A percentile compares a stretch with the other conserved stretches of the same genome.
These are phyloP conservation scores for Ganaspis brasiliensis DNA, from an alignment of 2,888 invertebrate species.

Conservation along the genomic window DNA sequence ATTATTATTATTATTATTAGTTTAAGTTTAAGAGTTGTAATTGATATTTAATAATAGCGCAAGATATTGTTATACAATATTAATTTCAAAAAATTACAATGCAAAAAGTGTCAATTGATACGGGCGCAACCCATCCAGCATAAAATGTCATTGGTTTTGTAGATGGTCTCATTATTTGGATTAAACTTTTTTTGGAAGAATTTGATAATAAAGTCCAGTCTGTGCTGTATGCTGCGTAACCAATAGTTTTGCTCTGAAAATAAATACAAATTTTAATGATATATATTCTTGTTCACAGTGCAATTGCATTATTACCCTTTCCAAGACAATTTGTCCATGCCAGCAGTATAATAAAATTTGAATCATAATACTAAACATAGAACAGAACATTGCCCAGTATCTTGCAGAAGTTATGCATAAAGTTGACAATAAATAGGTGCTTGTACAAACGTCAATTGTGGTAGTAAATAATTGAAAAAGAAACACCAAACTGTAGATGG, in stretches of 20 bases:
- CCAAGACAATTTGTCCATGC: not conserved
- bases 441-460: not conserved
- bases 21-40: too few relatives aligned
- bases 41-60: too few relatives aligned
- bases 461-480: not conserved
- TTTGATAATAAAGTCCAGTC: not conserved
- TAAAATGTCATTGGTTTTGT: not conserved
- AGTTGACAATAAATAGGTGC: not conserved
- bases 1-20: too few relatives aligned
- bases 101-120: too few relatives aligned
- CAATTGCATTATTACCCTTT: not conserved
- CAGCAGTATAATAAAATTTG: not conserved
- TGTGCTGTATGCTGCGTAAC: not conserved
- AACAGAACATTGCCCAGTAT: not conserved
- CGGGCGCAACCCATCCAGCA: too few relatives aligned
- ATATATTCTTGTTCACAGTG: too few relatives aligned
- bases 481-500: not conserved
- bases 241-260: not conserved
- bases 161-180: not conserved
- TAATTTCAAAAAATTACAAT: too few relatives aligned
- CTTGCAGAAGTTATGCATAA: not conserved
- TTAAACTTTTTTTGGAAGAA: not conserved
- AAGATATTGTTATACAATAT: too few relatives aligned
- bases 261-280: too few relatives aligned
- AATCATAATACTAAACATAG: not conserved